Base-by-base conservation (phyloP, 2,888 invertebrate species). In the Ectemnius continuus region DNA sequence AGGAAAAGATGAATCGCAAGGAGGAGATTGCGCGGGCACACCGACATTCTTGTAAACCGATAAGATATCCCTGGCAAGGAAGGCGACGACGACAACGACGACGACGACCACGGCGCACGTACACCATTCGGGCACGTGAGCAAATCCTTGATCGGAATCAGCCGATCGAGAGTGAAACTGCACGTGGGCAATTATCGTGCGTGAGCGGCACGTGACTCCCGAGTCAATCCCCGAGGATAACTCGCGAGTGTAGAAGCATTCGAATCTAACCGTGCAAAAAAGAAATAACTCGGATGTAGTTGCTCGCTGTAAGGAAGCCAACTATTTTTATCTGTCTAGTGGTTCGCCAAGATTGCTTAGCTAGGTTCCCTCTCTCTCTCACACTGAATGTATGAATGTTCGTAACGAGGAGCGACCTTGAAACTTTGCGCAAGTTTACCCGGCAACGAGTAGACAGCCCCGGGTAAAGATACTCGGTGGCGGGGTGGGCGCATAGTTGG, bases 91-190 rank as follows among this genome's bases (percentile, higher is more conserved):
- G 23, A 23, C 23, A 3, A 23, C 23, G 23, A 23, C 23, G 82
- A 74, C 73, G 71, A 75, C 2, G 66, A 79, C 70, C 76, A 75
- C 56, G 11, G 46, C 13, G 61, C 36, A 67, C 60, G 45, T 36
- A 63, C 56, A 47, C 62, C 28, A 81, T 79, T 68, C 48, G 58
- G 56, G n/a, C 52, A 16, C 20, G 59, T 47, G 73, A 61, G 76
- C 59, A 56, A 70, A 64, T 85, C 81, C 72, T 62, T 80, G 86
- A 86, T 85, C 77, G 80, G 77, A 81, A 84, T 86, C 86, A 78
- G 79, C 73, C 75, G 78, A 82, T 84, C 81, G 86, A 86, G 79
- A 84, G 85, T 75, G 85, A 86, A 84, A 84, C 75, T 80, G 23
- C 80, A 78, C 80, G 73, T 26, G 83, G 75, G 80, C 82, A 84